Conservation (phyloP, 2,888 invertebrate genomes). For the Dolichomitus sp. region DNA sequence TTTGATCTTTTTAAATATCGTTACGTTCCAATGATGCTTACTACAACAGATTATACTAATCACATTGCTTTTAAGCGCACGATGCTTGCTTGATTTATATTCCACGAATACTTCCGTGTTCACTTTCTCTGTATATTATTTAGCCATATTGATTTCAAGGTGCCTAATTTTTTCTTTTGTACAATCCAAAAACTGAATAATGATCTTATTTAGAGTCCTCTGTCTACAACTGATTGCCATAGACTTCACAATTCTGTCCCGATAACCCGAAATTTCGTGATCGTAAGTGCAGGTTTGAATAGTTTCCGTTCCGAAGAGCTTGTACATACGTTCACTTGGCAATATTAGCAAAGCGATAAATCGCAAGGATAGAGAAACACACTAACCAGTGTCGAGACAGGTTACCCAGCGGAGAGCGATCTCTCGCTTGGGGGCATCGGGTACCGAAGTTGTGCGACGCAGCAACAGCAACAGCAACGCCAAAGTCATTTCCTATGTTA, state of each 20-base stretch:
- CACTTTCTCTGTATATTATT: too few relatives aligned
- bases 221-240: background rate
- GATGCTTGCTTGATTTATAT: too few relatives aligned
- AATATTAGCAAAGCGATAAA: constrained; percentile 78
- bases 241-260: background rate
- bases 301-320: constrained; percentile 36
- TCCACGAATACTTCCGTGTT: too few relatives aligned
- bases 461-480: constrained; percentile 63
- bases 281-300: background rate
- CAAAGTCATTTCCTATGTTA: constrained; percentile 68
- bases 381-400: constrained; percentile 11
- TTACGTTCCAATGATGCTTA: too few relatives aligned
- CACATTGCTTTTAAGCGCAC: too few relatives aligned
- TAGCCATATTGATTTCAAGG: too few relatives aligned
- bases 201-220: background rate
- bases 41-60: too few relatives aligned
- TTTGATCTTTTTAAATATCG: too few relatives aligned
- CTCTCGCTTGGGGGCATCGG: constrained; percentile 45
- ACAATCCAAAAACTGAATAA: too few relatives aligned
- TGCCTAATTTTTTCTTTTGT: too few relatives aligned
- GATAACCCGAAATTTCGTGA: constrained; percentile 29
- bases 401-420: background rate
- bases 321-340: constrained; percentile 17
- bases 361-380: constrained; percentile 62
- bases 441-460: constrained; percentile 46